These are phyloP conservation scores for Betta splendens DNA, from an alignment of 2,797 vertebrate species.

Conservation along the genomic window DNA sequence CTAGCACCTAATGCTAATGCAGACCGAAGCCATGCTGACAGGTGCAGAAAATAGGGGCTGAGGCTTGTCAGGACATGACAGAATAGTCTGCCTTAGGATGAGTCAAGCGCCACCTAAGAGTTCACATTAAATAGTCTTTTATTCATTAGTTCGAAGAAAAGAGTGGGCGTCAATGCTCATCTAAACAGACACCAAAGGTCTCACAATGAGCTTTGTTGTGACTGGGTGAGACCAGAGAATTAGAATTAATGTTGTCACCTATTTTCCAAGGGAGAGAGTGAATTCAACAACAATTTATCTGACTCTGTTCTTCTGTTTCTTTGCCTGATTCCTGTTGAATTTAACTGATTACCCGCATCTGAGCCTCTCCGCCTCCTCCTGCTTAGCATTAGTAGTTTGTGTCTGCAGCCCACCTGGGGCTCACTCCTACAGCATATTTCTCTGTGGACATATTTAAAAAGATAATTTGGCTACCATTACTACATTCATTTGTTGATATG, in stretches of 20 bases:
- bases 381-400: conserved; percentile 23
- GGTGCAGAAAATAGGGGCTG: conserved; percentile 15
- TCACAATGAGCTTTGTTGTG: not conserved
- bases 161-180: not conserved
- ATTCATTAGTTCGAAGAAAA: not conserved
- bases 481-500: not conserved
- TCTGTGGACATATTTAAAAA: no score
- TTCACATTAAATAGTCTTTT: not conserved
- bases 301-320: not conserved
- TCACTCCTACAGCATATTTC: no score
- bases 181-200: not conserved
- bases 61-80: conserved; percentile 10
- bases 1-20: conserved; percentile 22
- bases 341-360: conserved; percentile 16
- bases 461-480: no score
- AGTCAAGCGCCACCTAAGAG: conserved; percentile 5
- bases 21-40: conserved; percentile 27
- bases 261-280: no score
- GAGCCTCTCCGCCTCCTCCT: conserved; percentile 10
- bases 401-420: conserved; percentile 7
- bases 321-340: conserved; percentile 12
- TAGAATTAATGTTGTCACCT: not conserved
- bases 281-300: no score
- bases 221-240: not conserved
- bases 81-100: conserved; percentile 6